phyloP scores from a whole-genome alignment of 1,140 invertebrate genomes.

The Cydia fagiglandana region DNA sequence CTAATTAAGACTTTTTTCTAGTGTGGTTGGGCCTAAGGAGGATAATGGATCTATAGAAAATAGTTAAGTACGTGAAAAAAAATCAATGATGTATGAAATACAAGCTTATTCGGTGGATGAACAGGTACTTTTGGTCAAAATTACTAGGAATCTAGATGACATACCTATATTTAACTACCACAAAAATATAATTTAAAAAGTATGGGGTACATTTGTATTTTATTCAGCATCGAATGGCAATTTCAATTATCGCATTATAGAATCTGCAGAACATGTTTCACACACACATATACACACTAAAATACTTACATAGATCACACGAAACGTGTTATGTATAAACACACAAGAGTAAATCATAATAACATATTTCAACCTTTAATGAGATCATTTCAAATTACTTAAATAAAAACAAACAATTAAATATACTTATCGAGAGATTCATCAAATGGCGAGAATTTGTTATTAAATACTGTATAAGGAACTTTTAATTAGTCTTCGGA shows the following conservation, averaged over 20 bases:
- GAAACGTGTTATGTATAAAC: not conserved
- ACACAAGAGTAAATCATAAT: constrained; percentile 34
- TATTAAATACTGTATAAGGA: constrained; percentile 52
- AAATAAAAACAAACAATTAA: constrained; percentile 45
- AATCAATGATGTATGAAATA: not conserved
- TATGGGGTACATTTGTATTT: not conserved
- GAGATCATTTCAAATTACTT: constrained; percentile 50
- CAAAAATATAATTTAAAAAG: not conserved
- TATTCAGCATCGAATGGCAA: not conserved
- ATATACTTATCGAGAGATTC: constrained; percentile 48
- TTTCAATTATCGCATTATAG: not conserved
- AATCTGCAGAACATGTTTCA: not conserved
- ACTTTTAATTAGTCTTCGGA: constrained; percentile 40
- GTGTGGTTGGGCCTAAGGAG: no score
- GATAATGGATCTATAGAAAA: no score
- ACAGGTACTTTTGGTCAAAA: not conserved
- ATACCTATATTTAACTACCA: not conserved
- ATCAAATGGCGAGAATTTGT: constrained; percentile 49
- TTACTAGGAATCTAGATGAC: not conserved
- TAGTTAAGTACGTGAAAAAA: not conserved
- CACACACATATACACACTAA: not conserved
- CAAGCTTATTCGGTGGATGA: constrained; percentile 3
- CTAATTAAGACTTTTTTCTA: no score
- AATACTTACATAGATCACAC: not conserved
- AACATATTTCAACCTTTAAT: constrained; percentile 37